Conservation (phyloP, 1,140 invertebrate genomes). For the Samia ricini region DNA sequence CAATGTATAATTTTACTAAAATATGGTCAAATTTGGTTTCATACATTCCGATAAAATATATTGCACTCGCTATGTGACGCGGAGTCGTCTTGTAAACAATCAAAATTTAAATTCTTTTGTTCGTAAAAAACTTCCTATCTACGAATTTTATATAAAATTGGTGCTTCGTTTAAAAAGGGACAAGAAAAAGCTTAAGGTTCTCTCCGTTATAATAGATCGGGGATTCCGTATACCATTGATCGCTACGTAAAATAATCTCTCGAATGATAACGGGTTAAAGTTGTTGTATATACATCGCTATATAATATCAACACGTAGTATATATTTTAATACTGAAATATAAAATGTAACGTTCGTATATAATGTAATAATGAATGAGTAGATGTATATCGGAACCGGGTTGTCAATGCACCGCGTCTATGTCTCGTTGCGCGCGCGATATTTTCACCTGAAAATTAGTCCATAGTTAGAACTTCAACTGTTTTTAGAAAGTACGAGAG, state of each 20-base stretch:
- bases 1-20: not conserved
- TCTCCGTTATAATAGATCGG: not conserved
- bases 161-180: constrained; percentile 41
- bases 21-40: not conserved
- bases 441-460: constrained; percentile 84
- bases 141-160: constrained; percentile 52
- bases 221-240: not conserved
- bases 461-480: constrained; percentile 11
- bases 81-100: constrained; percentile 45
- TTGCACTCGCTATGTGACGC: constrained; percentile 67
- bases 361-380: constrained; percentile 6
- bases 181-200: not conserved
- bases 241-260: not conserved
- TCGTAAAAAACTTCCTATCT: constrained; percentile 43
- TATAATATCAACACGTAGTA: not conserved
- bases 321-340: constrained; percentile 29
- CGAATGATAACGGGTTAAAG: not conserved
- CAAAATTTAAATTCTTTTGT: constrained; percentile 53
- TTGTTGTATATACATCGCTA: not conserved
- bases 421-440: constrained; percentile 94
- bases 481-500: not conserved
- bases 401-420: constrained; percentile 82
- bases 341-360: constrained; percentile 17
- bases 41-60: constrained; percentile 23
- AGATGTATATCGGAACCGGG: constrained; percentile 1